Base-by-base conservation (phyloP, 2,113 vertebrate genomes). In the Geothlypis trichas region DNA sequence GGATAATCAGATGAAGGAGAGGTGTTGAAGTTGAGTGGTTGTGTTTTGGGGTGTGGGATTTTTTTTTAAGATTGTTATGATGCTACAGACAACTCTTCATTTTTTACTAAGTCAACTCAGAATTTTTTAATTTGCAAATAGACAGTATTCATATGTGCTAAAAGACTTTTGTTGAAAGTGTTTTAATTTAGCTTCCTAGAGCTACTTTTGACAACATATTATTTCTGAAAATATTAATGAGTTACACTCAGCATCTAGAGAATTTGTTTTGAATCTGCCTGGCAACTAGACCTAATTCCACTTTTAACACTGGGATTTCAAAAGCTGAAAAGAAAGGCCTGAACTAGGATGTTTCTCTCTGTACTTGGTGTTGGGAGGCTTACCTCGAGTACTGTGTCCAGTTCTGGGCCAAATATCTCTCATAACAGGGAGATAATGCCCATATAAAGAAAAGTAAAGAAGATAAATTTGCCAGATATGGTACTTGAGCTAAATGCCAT, bases 171-270 rank as follows among this genome's bases (percentile, higher is more conserved):
- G 27, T 90, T 91, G 61, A 17, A 92, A 71, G 15, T 68, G 17
- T 82, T 89, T 76, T 67, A 84, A 82, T 95, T 88, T 76, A 78
- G 17, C 49, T 90, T 91, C 69, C 81, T 76, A 74, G 84, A 87
- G 47, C 33, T 89, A 46, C 37, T 94, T 82, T 61, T 80, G n/a
- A 42, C 84, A 89, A 26, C 23, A 37, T 82, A 67, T 66, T 85
- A 55, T 37, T 96, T 94, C 76, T 92, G 2, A 62, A 84, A 88
- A 44, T 81, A 65, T 51, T 72, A 75, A 81, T 33, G 61, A 52
- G 7, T 12, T 67, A 51, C 13, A 19, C 79, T 91, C 46, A 76
- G 22, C 28, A 46, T 55, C 26, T 57, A 35, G 27, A 54, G 51
- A 73, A 30, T 49, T 51, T 41, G 31, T 84, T 91, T 82, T 37